Evolutionary conservation across 2,113 vertebrate genomes (phyloP).

Genomic region (Bothrops jararaca): DNA sequence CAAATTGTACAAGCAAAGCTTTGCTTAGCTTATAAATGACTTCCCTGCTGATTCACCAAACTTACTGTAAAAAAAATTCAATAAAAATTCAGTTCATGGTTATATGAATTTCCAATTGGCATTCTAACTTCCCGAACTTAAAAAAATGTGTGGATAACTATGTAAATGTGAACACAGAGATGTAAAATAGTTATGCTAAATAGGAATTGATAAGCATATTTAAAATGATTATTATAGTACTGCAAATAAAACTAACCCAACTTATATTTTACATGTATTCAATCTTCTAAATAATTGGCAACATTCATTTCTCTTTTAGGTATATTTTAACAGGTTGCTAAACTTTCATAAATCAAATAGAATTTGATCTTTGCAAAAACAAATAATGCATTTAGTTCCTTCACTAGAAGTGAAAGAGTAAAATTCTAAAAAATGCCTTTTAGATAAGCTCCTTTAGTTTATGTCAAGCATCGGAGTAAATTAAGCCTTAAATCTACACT

Average conservation of each 20-base stretch:
- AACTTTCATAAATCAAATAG: background rate
- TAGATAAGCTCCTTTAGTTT: conserved; percentile 46
- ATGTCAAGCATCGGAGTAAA: conserved; percentile 20
- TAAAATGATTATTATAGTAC: background rate
- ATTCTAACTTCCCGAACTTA: background rate
- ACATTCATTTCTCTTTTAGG: background rate
- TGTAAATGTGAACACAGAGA: background rate
- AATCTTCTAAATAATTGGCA: background rate
- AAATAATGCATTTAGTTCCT: conserved; percentile 29
- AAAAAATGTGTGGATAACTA: background rate
- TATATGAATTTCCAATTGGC: background rate
- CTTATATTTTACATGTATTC: background rate
- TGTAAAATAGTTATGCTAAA: background rate
- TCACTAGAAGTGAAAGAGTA: conserved; percentile 25
- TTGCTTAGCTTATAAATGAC: background rate
- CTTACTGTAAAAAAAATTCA: background rate
- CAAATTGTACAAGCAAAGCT: background rate
- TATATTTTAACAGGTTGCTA: background rate
- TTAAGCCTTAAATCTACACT: conserved; percentile 50
- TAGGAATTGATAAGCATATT: background rate
- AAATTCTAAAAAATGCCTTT: conserved; percentile 40
- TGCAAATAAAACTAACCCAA: background rate
- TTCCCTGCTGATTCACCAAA: background rate
- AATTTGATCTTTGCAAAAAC: background rate
- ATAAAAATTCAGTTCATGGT: background rate